These are phyloP conservation scores for Euproctis similis DNA, from an alignment of 2,888 invertebrate genomes.

Conservation along the genomic window DNA sequence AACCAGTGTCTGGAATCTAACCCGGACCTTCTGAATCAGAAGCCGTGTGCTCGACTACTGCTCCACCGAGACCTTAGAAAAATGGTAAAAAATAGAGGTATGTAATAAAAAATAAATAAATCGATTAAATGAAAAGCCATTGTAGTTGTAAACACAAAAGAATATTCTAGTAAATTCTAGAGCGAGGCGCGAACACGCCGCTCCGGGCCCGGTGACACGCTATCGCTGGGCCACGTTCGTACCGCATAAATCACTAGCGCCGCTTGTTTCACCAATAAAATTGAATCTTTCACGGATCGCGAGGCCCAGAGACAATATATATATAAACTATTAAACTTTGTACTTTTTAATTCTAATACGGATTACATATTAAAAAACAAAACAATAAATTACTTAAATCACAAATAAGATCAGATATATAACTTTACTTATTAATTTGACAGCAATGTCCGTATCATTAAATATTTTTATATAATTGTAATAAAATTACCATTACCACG, in stretches of 20 bases:
- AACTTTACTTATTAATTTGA: slow-evolving; percentile 9
- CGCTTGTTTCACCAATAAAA: slow-evolving; percentile 72
- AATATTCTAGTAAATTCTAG: slow-evolving; percentile 64
- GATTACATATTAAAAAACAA: slow-evolving; percentile 4
- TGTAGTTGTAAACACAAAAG: slow-evolving; percentile 54
- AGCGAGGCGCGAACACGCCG: slow-evolving; percentile 57
- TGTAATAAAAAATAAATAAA: slow-evolving; percentile 15
- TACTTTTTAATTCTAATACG: slow-evolving; percentile 18
- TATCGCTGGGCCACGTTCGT: slow-evolving; percentile 60
- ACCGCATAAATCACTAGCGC: slow-evolving; percentile 63
- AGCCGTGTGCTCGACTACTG: too few relatives aligned
- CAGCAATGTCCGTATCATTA: slow-evolving; percentile 17
- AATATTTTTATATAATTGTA: too few relatives aligned
- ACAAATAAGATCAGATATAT: not conserved
- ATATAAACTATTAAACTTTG: slow-evolving; percentile 27
- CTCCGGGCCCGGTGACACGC: slow-evolving; percentile 58
- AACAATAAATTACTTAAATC: slow-evolving; percentile 4
- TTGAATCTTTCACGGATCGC: slow-evolving; percentile 62
- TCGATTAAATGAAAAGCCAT: slow-evolving; percentile 29
- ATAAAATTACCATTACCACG: too few relatives aligned
- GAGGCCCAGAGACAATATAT: slow-evolving; percentile 33
- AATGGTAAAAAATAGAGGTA: too few relatives aligned
- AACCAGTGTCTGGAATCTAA: too few relatives aligned
- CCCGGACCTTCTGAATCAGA: too few relatives aligned
- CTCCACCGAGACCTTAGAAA: too few relatives aligned